These are phyloP conservation scores for Pituophis catenifer DNA, from an alignment of 2,113 vertebrate genomes.

Conservation along the genomic window DNA sequence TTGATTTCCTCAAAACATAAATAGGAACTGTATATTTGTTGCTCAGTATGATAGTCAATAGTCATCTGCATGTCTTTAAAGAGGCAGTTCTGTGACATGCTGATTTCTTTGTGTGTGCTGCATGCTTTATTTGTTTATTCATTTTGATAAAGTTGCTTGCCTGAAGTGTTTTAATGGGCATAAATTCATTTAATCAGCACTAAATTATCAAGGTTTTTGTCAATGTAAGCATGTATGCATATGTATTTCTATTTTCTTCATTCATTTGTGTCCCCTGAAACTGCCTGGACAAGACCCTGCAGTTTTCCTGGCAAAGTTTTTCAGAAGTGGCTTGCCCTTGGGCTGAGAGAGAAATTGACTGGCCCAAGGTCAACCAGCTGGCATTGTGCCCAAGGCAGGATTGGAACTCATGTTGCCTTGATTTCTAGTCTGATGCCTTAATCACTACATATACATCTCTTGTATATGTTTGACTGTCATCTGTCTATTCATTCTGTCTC, in stretches of 20 bases:
- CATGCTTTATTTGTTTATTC: not conserved
- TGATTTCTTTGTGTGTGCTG: not conserved
- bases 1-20: not conserved
- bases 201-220: not conserved
- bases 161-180: not conserved
- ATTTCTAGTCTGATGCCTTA: not conserved
- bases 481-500: not conserved
- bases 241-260: not conserved
- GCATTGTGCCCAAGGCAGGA: not conserved
- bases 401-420: not conserved
- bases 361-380: not conserved
- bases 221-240: not conserved
- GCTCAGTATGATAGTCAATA: not conserved
- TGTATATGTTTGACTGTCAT: not conserved
- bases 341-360: not conserved
- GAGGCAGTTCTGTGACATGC: not conserved
- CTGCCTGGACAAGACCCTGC: not conserved
- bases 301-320: not conserved
- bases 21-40: not conserved
- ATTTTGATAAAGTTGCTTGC: not conserved
- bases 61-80: not conserved
- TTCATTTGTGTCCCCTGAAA: not conserved
- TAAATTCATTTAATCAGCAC: not conserved
- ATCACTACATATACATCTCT: not conserved
- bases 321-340: not conserved